phyloP scores from a whole-genome alignment of 2,888 invertebrate species.

The Phoronis australis region DNA sequence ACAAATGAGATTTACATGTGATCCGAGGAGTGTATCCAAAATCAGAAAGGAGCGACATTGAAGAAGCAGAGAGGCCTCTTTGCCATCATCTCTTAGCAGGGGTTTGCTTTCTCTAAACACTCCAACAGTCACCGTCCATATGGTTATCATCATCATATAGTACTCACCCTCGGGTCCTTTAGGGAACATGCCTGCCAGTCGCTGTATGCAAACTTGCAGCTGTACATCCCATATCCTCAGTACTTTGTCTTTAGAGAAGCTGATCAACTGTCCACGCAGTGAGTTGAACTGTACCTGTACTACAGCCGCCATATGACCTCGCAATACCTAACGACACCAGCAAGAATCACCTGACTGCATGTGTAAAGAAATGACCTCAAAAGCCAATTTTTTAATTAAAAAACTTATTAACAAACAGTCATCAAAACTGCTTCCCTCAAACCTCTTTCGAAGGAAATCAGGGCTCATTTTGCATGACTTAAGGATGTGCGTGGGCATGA shows the following conservation, averaged over 20 bases:
- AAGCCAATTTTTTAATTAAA: no score
- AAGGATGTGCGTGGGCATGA: no score
- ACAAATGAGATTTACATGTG: background rate
- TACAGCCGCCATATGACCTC: slow-evolving; percentile 53
- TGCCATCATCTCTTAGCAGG: no score
- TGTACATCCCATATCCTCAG: slow-evolving; percentile 53
- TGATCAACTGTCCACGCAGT: slow-evolving; percentile 46
- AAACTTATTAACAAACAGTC: no score
- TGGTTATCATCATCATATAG: background rate
- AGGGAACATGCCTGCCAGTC: slow-evolving; percentile 51
- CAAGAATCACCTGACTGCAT: no score
- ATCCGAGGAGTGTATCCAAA: background rate
- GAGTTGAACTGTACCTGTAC: slow-evolving; percentile 49
- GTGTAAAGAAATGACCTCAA: no score
- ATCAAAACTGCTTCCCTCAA: no score
- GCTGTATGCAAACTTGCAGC: slow-evolving; percentile 52
- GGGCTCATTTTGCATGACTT: no score
- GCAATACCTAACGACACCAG: slow-evolving; percentile 46
- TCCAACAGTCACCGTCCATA: no score
- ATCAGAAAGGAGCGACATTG: background rate
- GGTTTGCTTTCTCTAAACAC: no score
- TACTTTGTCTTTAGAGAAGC: slow-evolving; percentile 53
- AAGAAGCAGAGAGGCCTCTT: background rate
- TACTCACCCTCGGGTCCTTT: slow-evolving; percentile 49
- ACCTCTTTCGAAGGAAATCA: no score